These are phyloP conservation scores for Calameuta idolon DNA, from an alignment of 2,888 invertebrate species.

Conservation along the genomic window DNA sequence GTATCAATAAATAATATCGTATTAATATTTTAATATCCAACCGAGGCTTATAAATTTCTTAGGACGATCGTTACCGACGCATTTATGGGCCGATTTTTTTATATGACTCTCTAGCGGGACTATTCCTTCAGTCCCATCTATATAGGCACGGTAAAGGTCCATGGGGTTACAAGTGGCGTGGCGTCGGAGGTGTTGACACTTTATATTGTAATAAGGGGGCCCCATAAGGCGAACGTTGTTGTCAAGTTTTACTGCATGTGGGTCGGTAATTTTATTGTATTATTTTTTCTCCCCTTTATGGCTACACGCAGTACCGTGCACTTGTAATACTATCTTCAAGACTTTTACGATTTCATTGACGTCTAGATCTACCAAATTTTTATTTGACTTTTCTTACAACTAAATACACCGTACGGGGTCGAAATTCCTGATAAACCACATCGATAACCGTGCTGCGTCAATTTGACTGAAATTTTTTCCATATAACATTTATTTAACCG, in stretches of 20 bases:
- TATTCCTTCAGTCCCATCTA: constrained; percentile 6
- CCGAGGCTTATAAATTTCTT: constrained; percentile 36
- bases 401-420: not conserved
- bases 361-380: not conserved
- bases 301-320: constrained; percentile 9
- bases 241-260: constrained; percentile 9
- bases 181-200: constrained; percentile 33
- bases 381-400: not conserved
- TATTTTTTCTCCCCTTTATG: constrained; percentile 31
- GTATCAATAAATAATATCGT: constrained; percentile 38
- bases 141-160: constrained; percentile 7
- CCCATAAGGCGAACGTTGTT: constrained; percentile 17
- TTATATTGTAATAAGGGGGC: constrained; percentile 32
- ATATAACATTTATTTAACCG: not conserved
- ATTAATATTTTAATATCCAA: constrained; percentile 50
- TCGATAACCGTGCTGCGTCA: not conserved
- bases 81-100: constrained; percentile 33
- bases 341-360: not conserved
- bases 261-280: constrained; percentile 28
- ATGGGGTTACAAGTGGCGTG: constrained; percentile 1
- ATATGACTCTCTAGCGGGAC: constrained; percentile 12
- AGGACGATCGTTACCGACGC: constrained; percentile 29
- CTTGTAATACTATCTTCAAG: constrained; percentile 1
- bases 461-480: not conserved
- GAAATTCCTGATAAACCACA: not conserved